Conservation (phyloP, 2,888 invertebrate genomes). For the Rhagium mordax region DNA sequence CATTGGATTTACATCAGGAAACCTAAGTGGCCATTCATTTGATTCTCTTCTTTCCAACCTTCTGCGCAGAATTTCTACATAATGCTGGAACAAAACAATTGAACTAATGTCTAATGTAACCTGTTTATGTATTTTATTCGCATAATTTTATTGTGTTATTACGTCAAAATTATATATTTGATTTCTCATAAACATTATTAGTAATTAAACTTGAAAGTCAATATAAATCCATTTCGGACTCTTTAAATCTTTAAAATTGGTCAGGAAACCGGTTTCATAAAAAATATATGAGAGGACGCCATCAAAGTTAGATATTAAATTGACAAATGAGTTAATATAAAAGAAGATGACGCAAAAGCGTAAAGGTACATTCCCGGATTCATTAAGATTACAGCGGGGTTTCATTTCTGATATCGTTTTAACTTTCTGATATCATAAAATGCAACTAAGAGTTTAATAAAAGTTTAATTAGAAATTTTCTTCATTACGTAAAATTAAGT, state of each 20-base stretch:
- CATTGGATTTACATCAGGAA: too few species aligned
- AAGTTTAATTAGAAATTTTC: slow-evolving; percentile 69
- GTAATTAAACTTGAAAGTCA: too few species aligned
- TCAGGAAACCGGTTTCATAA: slow-evolving; percentile 15
- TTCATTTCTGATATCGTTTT: slow-evolving; percentile 61
- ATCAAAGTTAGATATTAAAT: slow-evolving; percentile 56
- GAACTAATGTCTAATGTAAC: too few species aligned
- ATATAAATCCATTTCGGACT: too few species aligned
- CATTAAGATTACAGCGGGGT: slow-evolving; percentile 61
- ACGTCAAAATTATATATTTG: too few species aligned
- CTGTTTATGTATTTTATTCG: too few species aligned
- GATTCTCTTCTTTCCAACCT: too few species aligned
- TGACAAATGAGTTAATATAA: slow-evolving; percentile 63
- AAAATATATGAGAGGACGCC: slow-evolving; percentile 39
- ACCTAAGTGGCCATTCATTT: too few species aligned
- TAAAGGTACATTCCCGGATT: slow-evolving; percentile 58
- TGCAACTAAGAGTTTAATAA: slow-evolving; percentile 66
- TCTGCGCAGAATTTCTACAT: too few species aligned
- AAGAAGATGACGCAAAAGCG: slow-evolving; percentile 51
- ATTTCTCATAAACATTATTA: too few species aligned
- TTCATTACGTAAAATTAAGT: slow-evolving; percentile 62
- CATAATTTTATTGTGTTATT: too few species aligned
- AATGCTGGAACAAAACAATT: too few species aligned
- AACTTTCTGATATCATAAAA: slow-evolving; percentile 64
- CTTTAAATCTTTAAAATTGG: background rate